Evolutionary conservation across 2,888 invertebrate genomes (phyloP).

Genomic region (Lamellibrachia columna): DNA sequence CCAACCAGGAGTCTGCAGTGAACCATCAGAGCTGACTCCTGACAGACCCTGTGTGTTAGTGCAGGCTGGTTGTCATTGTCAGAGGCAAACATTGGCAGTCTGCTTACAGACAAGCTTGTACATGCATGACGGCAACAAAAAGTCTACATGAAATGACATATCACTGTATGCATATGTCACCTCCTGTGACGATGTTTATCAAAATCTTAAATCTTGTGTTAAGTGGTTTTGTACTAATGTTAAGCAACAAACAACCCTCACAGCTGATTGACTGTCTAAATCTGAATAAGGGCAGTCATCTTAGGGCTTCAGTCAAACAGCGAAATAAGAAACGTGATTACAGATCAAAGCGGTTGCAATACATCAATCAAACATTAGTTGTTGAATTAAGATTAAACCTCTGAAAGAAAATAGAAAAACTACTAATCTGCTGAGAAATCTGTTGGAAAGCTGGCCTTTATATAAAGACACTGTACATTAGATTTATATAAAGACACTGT

Average conservation of each 20-base stretch:
- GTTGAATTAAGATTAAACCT: background rate
- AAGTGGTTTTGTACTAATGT: too few relatives aligned
- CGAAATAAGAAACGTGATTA: background rate
- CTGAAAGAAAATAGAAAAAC: background rate
- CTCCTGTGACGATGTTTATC: too few relatives aligned
- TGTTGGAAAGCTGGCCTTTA: background rate
- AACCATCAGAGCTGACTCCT: background rate
- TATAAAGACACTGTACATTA: background rate
- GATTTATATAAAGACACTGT: background rate
- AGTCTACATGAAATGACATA: too few relatives aligned
- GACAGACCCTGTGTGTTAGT: background rate
- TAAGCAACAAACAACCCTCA: too few relatives aligned
- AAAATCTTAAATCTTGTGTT: too few relatives aligned
- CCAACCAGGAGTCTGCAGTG: background rate
- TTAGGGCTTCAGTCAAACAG: background rate
- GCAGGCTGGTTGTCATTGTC: background rate
- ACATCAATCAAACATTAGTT: constrained; percentile 5
- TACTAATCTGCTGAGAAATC: background rate
- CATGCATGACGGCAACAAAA: too few relatives aligned
- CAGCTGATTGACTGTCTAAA: background rate
- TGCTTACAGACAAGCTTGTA: too few relatives aligned
- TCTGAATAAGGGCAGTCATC: background rate
- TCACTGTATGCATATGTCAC: too few relatives aligned
- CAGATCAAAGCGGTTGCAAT: background rate
- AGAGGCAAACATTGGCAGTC: background rate